Base-by-base conservation (phyloP, 2,888 invertebrate genomes). In the Euplagia quadripunctaria region DNA sequence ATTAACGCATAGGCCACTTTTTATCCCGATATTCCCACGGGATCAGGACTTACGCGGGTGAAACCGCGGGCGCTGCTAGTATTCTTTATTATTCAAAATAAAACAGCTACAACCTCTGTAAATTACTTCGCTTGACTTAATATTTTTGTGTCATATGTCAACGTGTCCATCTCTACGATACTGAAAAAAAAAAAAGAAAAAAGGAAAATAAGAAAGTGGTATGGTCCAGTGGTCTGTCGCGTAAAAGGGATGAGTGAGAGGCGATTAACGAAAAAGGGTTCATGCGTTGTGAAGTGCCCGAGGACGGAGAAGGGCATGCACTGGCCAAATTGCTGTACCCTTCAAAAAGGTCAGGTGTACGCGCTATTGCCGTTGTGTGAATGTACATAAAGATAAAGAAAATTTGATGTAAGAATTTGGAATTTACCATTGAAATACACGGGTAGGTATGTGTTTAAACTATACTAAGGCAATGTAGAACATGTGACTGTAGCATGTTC, bases 171-270 rank as follows among this genome's bases (percentile, higher is more conserved):
- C 64, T 66, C 31, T 52, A 1, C 64, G 75, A 75, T 73, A 75
- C 58, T 66, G 66, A 81, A 66, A 75, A 70, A 67, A 17, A 73
- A 75, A n/a, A 71, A 75, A 46, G 74, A 66, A 83, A 83, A 66
- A 68, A 55, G 8, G 8, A 67, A 63, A 63, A 20, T 70, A 68
- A 20, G 75, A 82, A 68, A 82, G 70, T 61, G 14, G 52, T 51
- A 71, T 74, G 68, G 64, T 64, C 55, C 71, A 74, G 46, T 74
- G 74, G 66, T 67, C 64, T 74, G 74, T 74, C 64, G 31, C 68
- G 67, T 67, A 74, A 71, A 74, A 64, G 64, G 71, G 71, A 66
- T 71, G 71, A 74, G 64, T 68, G 71, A 68, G 71, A 71, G 68
- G 66, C 71, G 71, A 74, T 74, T 71, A 74, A 68, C 71, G 51